These are phyloP conservation scores for Xenentodon cancila DNA, from an alignment of 2,797 vertebrate species.

Conservation along the genomic window DNA sequence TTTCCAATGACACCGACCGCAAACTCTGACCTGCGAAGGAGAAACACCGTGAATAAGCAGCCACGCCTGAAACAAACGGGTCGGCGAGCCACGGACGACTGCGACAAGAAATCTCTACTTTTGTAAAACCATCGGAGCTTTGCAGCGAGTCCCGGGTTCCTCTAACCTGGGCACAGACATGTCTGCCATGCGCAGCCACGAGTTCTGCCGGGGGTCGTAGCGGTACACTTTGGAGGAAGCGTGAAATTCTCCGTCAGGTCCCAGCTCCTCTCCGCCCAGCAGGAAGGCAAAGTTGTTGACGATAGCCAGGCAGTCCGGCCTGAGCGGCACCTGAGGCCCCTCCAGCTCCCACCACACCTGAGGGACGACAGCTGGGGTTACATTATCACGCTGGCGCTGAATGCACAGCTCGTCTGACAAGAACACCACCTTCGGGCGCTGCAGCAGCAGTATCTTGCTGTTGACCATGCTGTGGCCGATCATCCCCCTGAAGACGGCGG, in stretches of 20 bases:
- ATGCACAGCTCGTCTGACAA: too few species aligned
- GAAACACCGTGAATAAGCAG: too few species aligned
- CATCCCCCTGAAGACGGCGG: conserved; percentile 98
- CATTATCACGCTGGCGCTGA: too few species aligned
- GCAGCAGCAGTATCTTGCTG: conserved; percentile 97
- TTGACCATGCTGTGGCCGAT: conserved; percentile 99
- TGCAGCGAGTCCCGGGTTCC: too few species aligned
- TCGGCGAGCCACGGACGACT: too few species aligned
- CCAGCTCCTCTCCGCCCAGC: conserved; percentile 96
- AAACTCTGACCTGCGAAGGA: conserved; percentile 91
- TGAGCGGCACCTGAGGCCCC: conserved; percentile 95
- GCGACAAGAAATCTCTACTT: too few species aligned
- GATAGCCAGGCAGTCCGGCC: conserved; percentile 96
- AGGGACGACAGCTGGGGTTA: conserved; percentile 39
- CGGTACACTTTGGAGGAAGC: conserved; percentile 99
- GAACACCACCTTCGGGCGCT: conserved; percentile 91
- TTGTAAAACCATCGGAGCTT: too few species aligned
- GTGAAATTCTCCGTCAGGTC: conserved; percentile 97
- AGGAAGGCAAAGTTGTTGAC: conserved; percentile 98
- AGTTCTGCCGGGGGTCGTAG: conserved; percentile 97
- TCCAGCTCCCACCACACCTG: conserved; percentile 99
- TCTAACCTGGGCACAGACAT: conserved; percentile 94
- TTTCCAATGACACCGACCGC: conserved; percentile 97
- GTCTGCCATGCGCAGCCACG: conserved; percentile 97
- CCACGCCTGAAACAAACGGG: too few species aligned